Percentiles rank a stretch among this genome's conserved stretches.
Conservation (phyloP, 1,140 invertebrate species). For the Carcinoscorpius rotundicauda region DNA sequence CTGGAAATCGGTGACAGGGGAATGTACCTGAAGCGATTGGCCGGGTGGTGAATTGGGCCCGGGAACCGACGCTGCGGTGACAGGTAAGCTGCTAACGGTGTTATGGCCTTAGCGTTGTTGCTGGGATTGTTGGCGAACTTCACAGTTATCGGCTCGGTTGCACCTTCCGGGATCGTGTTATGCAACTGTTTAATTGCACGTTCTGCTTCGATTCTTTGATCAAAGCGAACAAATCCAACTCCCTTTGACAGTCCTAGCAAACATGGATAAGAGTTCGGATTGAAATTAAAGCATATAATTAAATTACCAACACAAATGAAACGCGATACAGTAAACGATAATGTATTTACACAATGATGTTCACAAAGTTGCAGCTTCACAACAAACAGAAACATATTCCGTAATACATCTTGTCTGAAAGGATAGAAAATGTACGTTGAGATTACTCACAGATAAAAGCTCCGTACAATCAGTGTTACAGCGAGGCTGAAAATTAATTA, state of each 20-base stretch:
- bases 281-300: too few species aligned
- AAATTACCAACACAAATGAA: too few species aligned
- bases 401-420: too few species aligned
- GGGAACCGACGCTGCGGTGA: conserved; percentile 56
- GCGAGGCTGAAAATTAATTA: too few species aligned
- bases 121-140: conserved; percentile 99
- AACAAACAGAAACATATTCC: too few species aligned
- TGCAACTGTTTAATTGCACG: conserved; percentile 94
- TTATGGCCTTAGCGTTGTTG: conserved; percentile 75
- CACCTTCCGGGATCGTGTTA: conserved; percentile 90
- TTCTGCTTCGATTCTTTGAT: conserved; percentile 94
- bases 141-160: conserved; percentile 93
- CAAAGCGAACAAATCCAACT: conserved; percentile 98
- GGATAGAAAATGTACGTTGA: too few species aligned
- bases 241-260: conserved; percentile 86
- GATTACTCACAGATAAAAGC: too few species aligned
- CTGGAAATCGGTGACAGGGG: conserved; percentile 52
- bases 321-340: too few species aligned
- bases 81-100: conserved; percentile 83
- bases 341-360: too few species aligned
- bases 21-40: conserved; percentile 77
- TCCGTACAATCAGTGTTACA: too few species aligned
- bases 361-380: too few species aligned
- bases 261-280: too few species aligned
- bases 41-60: conserved; percentile 83